Evolutionary conservation across 2,797 vertebrate species (phyloP).

Genomic region (Ambastaia sidthimunki): DNA sequence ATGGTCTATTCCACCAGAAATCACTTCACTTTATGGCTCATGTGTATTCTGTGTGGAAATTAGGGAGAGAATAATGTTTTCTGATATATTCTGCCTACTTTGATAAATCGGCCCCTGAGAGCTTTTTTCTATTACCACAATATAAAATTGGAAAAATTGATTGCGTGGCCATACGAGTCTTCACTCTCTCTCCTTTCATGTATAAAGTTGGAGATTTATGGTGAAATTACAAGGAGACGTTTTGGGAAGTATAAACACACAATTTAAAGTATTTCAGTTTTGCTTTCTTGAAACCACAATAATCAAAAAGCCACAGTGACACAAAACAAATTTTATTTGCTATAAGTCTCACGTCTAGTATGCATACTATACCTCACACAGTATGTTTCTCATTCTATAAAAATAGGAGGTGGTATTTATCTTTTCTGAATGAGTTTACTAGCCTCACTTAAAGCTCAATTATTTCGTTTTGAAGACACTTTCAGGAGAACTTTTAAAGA

Average conservation of each 20-base stretch:
- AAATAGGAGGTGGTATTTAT: background rate
- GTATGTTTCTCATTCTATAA: background rate
- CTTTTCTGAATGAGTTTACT: too few relatives aligned
- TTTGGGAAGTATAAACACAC: background rate
- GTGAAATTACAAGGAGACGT: background rate
- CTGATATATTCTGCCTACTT: conserved; percentile 1
- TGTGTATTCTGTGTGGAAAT: conserved; percentile 29
- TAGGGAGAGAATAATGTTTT: conserved; percentile 28
- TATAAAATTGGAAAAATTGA: conserved; percentile 35
- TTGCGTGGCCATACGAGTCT: background rate
- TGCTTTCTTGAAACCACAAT: background rate
- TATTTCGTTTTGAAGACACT: background rate
- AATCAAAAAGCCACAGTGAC: background rate
- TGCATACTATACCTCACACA: background rate
- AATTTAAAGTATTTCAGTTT: conserved; percentile 1
- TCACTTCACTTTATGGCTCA: conserved; percentile 33
- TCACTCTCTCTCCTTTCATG: background rate
- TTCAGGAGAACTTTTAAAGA: background rate
- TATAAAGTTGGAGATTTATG: conserved; percentile 4
- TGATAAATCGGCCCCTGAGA: conserved; percentile 34
- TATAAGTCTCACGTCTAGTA: too few relatives aligned
- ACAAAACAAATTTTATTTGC: too few relatives aligned
- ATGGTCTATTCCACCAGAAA: conserved; percentile 32
- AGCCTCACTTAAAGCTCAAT: background rate
- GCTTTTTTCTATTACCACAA: conserved; percentile 23